Conservation (phyloP, 1,140 invertebrate genomes). For the Microplitis demolitor region DNA sequence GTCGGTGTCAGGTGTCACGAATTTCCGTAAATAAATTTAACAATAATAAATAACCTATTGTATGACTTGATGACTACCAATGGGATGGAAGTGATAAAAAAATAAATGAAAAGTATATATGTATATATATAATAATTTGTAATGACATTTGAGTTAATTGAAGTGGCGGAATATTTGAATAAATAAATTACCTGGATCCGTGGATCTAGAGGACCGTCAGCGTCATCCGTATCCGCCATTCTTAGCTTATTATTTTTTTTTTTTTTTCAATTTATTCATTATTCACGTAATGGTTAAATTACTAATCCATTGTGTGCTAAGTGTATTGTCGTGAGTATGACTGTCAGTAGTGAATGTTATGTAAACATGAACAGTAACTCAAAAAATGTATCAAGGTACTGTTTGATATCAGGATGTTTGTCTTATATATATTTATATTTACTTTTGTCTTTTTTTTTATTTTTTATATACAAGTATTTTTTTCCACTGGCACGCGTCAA, state of each 20-base stretch:
- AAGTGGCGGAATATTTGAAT: neutral
- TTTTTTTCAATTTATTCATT: conserved; percentile 42
- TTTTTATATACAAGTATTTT: no score
- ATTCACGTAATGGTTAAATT: neutral
- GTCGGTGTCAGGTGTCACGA: conserved; percentile 44
- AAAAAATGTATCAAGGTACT: no score
- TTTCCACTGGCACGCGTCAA: no score
- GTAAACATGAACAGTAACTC: no score
- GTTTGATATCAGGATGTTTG: no score
- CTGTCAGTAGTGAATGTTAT: no score
- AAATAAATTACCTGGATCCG: conserved; percentile 52
- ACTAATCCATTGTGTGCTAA: no score
- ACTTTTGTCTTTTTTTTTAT: no score
- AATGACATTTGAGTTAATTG: neutral
- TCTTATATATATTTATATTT: no score
- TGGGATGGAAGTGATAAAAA: neutral
- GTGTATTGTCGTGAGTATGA: no score
- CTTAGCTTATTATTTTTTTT: conserved; percentile 37
- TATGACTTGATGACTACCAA: neutral
- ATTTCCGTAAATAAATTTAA: conserved; percentile 19
- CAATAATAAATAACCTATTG: conserved; percentile 31
- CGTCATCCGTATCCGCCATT: conserved; percentile 58
- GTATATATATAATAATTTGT: neutral
- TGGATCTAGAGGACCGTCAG: conserved; percentile 55
- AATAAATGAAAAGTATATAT: neutral